Evolutionary conservation across 2,888 invertebrate species (phyloP).

Genomic region (Pediacus dermestoides): DNA sequence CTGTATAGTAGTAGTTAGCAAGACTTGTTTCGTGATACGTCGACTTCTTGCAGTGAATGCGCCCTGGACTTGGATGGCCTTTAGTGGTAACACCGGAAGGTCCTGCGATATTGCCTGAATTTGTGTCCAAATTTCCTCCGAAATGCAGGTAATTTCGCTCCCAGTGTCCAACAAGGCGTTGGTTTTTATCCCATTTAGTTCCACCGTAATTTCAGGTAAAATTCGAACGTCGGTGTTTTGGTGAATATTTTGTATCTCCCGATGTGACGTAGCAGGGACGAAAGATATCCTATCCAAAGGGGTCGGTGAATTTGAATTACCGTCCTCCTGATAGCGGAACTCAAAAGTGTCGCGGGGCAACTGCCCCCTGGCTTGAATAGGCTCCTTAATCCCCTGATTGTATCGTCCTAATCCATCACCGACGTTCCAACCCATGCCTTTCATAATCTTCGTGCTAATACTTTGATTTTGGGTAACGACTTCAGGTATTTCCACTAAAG

Average conservation of each 20-base stretch:
- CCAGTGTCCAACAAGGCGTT: slow-evolving; percentile 11
- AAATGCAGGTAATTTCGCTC: slow-evolving; percentile 12
- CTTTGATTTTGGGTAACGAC: too few relatives aligned
- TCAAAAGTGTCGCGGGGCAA: background rate
- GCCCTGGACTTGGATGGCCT: slow-evolving; percentile 11
- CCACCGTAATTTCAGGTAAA: background rate
- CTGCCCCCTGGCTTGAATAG: background rate
- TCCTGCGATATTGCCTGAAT: background rate
- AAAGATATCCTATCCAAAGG: too few relatives aligned
- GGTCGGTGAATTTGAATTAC: too few relatives aligned
- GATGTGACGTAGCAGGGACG: too few relatives aligned
- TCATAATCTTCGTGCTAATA: too few relatives aligned
- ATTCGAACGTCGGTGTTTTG: too few relatives aligned
- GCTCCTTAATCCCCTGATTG: background rate
- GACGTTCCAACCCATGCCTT: slow-evolving; percentile 1
- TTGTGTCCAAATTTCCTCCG: slow-evolving; percentile 8
- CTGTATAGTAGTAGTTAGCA: background rate
- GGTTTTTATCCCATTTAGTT: background rate
- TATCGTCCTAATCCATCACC: background rate
- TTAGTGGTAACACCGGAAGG: slow-evolving; percentile 8
- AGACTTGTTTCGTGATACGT: slow-evolving; percentile 9
- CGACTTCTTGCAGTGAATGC: slow-evolving; percentile 9
- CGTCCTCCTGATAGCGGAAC: too few relatives aligned
- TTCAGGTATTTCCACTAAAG: too few relatives aligned
- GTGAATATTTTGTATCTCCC: too few relatives aligned